Evolutionary conservation across 2,888 invertebrate genomes (phyloP).

Genomic region (Allolobophora icterica): DNA sequence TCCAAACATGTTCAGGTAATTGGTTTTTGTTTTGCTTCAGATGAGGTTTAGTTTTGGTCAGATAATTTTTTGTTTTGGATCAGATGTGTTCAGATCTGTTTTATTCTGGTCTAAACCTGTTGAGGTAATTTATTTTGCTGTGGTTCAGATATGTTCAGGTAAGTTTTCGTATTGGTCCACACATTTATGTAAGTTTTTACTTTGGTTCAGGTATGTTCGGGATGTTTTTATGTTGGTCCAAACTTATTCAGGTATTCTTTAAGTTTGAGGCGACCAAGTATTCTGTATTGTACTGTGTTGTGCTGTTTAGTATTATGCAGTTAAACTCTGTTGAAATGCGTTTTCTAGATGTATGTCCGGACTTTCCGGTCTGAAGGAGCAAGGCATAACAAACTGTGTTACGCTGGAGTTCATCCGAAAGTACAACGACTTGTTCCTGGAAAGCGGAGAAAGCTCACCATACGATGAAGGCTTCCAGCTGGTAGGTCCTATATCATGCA

Average conservation of each 20-base stretch:
- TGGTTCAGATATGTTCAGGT: no score
- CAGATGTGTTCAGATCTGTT: not conserved
- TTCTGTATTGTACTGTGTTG: not conserved
- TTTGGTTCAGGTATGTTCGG: no score
- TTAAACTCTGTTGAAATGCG: not conserved
- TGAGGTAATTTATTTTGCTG: no score
- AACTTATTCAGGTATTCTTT: not conserved
- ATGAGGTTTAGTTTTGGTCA: not conserved
- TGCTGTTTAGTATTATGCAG: not conserved
- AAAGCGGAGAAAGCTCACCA: conserved; percentile 49
- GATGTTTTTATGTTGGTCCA: no score
- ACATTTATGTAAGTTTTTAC: no score
- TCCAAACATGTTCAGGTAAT: conserved; percentile 66
- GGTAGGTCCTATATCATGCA: conserved; percentile 38
- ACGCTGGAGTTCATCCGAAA: conserved; percentile 64
- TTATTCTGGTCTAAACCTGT: no score
- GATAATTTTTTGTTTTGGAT: not conserved
- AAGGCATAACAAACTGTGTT: conserved; percentile 66
- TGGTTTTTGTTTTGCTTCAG: not conserved
- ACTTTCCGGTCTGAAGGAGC: conserved; percentile 64
- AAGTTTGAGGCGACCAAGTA: not conserved
- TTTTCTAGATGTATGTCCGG: conserved; percentile 58
- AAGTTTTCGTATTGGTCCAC: no score
- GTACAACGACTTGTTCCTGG: conserved; percentile 62
- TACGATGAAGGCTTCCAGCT: conserved; percentile 36